Evolutionary conservation across 2,888 invertebrate species (phyloP), one percentile per base, ranked within the genome.

Genomic region (Apodemia hepburni): DNA sequence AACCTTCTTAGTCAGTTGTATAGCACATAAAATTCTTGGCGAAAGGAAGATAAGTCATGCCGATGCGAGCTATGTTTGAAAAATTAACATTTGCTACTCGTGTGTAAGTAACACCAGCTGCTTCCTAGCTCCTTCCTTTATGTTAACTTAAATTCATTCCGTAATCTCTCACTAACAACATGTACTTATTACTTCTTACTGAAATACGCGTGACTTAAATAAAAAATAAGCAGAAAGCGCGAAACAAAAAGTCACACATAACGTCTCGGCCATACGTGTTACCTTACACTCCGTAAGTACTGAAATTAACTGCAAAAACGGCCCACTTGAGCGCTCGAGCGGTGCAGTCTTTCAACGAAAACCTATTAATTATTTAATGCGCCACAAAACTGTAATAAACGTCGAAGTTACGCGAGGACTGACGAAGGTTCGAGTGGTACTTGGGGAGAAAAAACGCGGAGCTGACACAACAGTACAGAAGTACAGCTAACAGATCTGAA

Each of bases 291-390:
- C 15, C n/a, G 45, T n/a, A n/a, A 15, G n/a, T 45, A 7, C 45
- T 7, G 45, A 15, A 29, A 2, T 54, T 15, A 54, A 27, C 15
- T 27, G 54, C 54, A 54, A 29, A 29, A 54, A 29, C 54, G 11
- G 27, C 7, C 51, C 27, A 27, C 54, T 54, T n/a, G 54, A 65
- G 58, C 64, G 63, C 61, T 66, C 51, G 47, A 67, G 47, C 54
- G 29, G 54, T 54, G 54, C 49, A 59, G 59, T 38, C 60, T 62
- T 82, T 80, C 80, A 75, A 70, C 75, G 79, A 81, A 82, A 74
- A 72, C 72, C 73, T 72, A 81, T 81, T 80, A 80, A 81, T 81
- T 71, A 73, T 74, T 80, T 80, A 70, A 80, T 74, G 75, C 74
- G 72, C 57, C 27, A 17, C 38, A 42, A 15, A 17, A 42, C 11